Base-by-base conservation (phyloP, 1,140 invertebrate species). In the Geopemphigus sp. region DNA sequence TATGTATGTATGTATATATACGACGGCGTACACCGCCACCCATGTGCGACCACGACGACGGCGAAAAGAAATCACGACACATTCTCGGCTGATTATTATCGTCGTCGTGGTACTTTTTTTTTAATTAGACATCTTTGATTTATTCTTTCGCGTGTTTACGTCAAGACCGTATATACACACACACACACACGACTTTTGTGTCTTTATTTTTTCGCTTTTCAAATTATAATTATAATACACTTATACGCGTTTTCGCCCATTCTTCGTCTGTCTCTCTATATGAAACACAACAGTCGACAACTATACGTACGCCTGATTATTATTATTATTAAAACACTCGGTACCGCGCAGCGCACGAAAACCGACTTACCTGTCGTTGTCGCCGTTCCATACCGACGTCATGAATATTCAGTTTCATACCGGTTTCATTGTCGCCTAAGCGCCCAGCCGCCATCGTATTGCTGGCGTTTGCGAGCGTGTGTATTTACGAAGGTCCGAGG, bases 61-160 rank as follows among this genome's bases (percentile, higher is more conserved):
- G 15, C n/a, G 12, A 56, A 76, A 24, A 78, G 54, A 61, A 78
- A 78, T 78, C 74, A 78, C 56, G 74, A 78, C 74, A 78, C 39
- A 45, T 61, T 78, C 74, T 54, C 56, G 14, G 24, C 57, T 47
- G 74, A 78, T 78, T 19, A 47, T 29, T 78, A 78, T 78, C 74
- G 73, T 76, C 56, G 26, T 59, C 56, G 39, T 50, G 15, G 73
- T 76, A 14, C 47, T 61, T 26, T 47, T 17, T 50, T 78, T 78
- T 78, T 78, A 78, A 78, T 78, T 78, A 78, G 74, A 61, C 57
- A 24, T 50, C 39, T 47, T 45, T 76, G 73, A 76, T 76, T 76
- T 76, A 73, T 73, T 26, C 54, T 54, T 54, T 56, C 8, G n/a
- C 54, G 53, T 45, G 73, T 39, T 76, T 61, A 57, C 59, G 39